Base-by-base conservation (phyloP, 2,888 invertebrate species). In the Tenthredo livida region DNA sequence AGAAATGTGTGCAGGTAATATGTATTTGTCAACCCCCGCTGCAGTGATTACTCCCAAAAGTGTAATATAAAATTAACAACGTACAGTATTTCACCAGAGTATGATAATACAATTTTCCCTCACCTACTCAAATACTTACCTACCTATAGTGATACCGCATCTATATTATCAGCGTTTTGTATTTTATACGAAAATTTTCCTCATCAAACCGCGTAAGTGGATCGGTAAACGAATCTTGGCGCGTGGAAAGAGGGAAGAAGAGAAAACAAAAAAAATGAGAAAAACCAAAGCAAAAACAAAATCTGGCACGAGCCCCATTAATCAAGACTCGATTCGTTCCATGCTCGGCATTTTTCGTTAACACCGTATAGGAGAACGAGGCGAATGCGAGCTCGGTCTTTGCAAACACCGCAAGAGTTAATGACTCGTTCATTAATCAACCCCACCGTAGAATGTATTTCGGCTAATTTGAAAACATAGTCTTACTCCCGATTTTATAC, bases 341-440 rank as follows among this genome's bases (percentile, higher is more conserved):
- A n/a, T 33, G 47, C 75, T 15, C n/a, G 47, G 58, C 6, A 80
- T 83, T 83, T 83, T 83, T 67, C 25, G 47, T 65, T 15, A n/a
- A 40, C 37, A 25, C 17, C 25, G 58, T 40, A 65, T 25, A 17
- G 21, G 17, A 12, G 47, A 58, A 80, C 80, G 61, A 37, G 80
- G 5, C 17, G 58, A 29, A 37, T n/a, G 21, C 43, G 9, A 29
- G n/a, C 40, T 9, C 3, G 37, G 65, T 50, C 67, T 67, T 83
- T 61, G 65, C 61, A 40, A 25, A 37, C 29, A 29, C 25, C 43
- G 47, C 70, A 50, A 21, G 47, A 83, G 83, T 83, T 83, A 83
- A 83, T 83, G 83, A 83, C 83, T 83, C 65, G 67, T 83, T 83
- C 83, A 83, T 83, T 65, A 83, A 83, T 83, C 83, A 83, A 83